These are phyloP conservation scores for Ricordea florida DNA, from an alignment of 92 coral and sea anemone genomes.

Conservation along the genomic window DNA sequence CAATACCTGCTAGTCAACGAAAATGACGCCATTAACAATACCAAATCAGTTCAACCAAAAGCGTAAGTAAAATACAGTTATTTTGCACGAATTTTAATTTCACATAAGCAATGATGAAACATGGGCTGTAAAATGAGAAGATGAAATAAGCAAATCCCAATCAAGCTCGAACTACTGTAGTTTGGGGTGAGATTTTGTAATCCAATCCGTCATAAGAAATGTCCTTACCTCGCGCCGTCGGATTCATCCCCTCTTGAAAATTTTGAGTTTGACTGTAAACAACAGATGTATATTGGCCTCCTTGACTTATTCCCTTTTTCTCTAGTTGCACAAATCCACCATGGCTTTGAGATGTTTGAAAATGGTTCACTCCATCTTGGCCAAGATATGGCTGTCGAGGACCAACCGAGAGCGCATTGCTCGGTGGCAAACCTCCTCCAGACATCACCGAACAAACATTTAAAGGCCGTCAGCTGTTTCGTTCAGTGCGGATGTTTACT, in stretches of 20 bases:
- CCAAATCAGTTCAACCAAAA: no score
- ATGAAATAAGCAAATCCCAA: no score
- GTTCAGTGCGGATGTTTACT: not conserved
- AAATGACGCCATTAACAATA: conserved; percentile 18
- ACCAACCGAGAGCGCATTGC: conserved; percentile 74
- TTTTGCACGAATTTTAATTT: no score
- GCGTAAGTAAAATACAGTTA: no score
- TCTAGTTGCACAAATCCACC: conserved; percentile 58
- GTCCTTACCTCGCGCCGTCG: conserved; percentile 22
- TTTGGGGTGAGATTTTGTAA: conserved; percentile 2
- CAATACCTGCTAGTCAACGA: conserved; percentile 6
- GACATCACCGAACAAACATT: conserved; percentile 77
- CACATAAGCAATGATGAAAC: no score
- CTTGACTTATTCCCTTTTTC: conserved; percentile 26
- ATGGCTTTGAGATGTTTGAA: conserved; percentile 60
- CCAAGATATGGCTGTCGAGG: conserved; percentile 71
- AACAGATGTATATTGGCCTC: conserved; percentile 24
- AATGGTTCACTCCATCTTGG: conserved; percentile 72
- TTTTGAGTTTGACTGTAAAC: conserved; percentile 27
- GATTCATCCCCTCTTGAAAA: conserved; percentile 22
- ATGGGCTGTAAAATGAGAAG: no score
- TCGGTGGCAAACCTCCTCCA: conserved; percentile 70
- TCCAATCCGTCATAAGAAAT: conserved; percentile 21
- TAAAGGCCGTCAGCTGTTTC: conserved; percentile 1
- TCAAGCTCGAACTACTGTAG: no score